Evolutionary conservation across 1,140 invertebrate genomes (phyloP).

Genomic region (Drosophila parabipectinata): DNA sequence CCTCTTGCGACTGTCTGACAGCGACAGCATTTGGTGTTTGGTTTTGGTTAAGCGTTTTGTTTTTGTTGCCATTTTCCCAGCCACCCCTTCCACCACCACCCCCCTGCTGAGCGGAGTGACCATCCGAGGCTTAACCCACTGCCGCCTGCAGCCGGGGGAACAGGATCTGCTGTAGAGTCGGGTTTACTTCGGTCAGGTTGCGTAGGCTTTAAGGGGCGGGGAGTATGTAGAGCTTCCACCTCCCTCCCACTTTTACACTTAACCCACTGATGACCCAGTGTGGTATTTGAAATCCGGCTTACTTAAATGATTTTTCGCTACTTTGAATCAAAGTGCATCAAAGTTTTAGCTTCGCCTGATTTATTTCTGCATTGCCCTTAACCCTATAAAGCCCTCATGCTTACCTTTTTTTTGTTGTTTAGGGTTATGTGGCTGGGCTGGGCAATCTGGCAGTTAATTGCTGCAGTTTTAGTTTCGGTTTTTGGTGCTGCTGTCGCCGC

Average conservation of each 20-base stretch:
- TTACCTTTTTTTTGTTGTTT: not conserved
- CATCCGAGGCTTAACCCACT: conserved; percentile 12
- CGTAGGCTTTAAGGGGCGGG: conserved; percentile 64
- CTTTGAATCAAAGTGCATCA: conserved; percentile 71
- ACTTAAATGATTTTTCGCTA: conserved; percentile 54
- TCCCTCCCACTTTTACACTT: not conserved
- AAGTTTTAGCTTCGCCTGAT: conserved; percentile 65
- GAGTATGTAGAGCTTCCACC: too few relatives aligned
- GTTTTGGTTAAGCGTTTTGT: conserved; percentile 66
- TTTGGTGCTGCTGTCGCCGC: conserved; percentile 42
- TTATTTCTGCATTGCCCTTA: conserved; percentile 27
- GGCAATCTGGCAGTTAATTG: conserved; percentile 44
- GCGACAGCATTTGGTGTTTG: conserved; percentile 75
- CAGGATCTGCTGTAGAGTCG: conserved; percentile 29
- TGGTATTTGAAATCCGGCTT: conserved; percentile 64
- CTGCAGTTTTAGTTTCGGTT: conserved; percentile 48
- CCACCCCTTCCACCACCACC: not conserved
- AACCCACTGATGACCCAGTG: conserved; percentile 17
- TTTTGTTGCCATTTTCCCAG: conserved; percentile 48
- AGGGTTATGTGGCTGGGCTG: not conserved
- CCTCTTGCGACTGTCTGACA: conserved; percentile 50
- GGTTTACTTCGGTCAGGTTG: conserved; percentile 25
- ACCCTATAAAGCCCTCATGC: not conserved
- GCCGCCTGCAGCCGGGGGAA: not conserved
- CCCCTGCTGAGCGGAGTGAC: not conserved